Evolutionary conservation across 2,113 vertebrate genomes (phyloP).

Genomic region (Megalops atlanticus): DNA sequence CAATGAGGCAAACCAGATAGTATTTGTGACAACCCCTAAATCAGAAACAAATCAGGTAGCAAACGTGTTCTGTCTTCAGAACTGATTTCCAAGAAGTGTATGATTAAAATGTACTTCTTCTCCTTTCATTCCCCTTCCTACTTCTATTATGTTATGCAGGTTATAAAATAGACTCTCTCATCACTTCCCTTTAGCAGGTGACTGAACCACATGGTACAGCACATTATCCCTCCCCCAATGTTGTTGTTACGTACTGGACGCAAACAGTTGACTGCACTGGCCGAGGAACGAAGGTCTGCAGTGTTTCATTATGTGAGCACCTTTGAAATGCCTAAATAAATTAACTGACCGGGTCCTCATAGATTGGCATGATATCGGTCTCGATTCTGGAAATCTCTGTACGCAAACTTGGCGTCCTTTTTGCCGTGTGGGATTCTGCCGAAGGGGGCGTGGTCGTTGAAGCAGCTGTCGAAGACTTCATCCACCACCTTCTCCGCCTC

Average conservation of each 20-base stretch:
- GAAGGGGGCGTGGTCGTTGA: conserved; percentile 91
- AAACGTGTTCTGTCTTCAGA: conserved; percentile 5
- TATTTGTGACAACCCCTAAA: background rate
- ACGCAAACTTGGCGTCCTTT: conserved; percentile 80
- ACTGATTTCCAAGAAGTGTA: conserved; percentile 29
- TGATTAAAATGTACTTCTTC: conserved; percentile 12
- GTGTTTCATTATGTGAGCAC: background rate
- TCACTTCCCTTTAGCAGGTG: conserved; percentile 32
- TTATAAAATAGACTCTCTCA: conserved; percentile 14
- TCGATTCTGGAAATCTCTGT: conserved; percentile 84
- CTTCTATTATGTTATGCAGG: background rate
- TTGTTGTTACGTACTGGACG: background rate
- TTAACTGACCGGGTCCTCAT: conserved; percentile 56
- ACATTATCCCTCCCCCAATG: background rate
- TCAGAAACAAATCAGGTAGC: background rate
- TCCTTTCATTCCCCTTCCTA: too few species aligned
- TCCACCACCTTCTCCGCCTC: conserved; percentile 84
- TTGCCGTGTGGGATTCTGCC: conserved; percentile 87
- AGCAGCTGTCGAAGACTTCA: conserved; percentile 91
- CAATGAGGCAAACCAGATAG: background rate
- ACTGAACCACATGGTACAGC: background rate
- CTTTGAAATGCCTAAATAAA: background rate
- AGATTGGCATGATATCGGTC: conserved; percentile 85
- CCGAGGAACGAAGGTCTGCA: background rate
- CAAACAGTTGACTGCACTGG: background rate